A percentile compares a stretch with the other conserved stretches of the same genome.
phyloP scores from a whole-genome alignment of 1,140 invertebrate genomes.

The Heliconius eleuchia region DNA sequence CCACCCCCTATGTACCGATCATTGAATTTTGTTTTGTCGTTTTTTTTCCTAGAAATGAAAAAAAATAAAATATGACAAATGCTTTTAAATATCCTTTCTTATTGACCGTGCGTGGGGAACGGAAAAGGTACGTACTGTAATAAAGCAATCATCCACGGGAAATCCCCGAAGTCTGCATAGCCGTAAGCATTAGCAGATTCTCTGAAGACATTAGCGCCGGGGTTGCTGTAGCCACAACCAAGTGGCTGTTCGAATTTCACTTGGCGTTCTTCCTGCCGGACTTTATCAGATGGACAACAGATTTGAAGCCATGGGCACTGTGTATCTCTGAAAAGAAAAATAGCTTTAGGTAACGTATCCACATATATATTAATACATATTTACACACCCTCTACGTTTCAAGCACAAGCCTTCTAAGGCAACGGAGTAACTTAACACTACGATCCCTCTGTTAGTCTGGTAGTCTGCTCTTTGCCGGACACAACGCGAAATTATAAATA shows the following conservation, averaged over 20 bases:
- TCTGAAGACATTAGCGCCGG: conserved; percentile 2
- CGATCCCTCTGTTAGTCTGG: no score
- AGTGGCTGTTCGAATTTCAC: background rate
- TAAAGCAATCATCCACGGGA: conserved; percentile 34
- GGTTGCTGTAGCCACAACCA: conserved; percentile 27
- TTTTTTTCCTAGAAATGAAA: background rate
- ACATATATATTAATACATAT: no score
- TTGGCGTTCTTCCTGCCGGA: background rate
- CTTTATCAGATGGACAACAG: conserved; percentile 19
- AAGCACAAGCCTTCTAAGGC: no score
- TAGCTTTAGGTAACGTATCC: no score
- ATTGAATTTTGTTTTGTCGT: background rate
- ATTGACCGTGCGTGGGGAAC: no score
- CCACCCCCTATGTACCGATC: conserved; percentile 21
- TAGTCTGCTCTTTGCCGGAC: no score
- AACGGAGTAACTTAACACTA: no score
- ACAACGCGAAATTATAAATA: no score
- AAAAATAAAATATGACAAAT: background rate
- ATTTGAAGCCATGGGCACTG: conserved; percentile 6
- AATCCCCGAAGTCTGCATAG: conserved; percentile 24
- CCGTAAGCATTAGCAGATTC: background rate
- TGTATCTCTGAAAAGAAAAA: background rate
- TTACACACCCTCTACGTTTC: no score
- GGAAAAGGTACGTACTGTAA: conserved; percentile 18
- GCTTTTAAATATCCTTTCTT: background rate